Evolutionary conservation across 2,113 vertebrate genomes (phyloP).

Genomic region (Protomyctophum bolini): DNA sequence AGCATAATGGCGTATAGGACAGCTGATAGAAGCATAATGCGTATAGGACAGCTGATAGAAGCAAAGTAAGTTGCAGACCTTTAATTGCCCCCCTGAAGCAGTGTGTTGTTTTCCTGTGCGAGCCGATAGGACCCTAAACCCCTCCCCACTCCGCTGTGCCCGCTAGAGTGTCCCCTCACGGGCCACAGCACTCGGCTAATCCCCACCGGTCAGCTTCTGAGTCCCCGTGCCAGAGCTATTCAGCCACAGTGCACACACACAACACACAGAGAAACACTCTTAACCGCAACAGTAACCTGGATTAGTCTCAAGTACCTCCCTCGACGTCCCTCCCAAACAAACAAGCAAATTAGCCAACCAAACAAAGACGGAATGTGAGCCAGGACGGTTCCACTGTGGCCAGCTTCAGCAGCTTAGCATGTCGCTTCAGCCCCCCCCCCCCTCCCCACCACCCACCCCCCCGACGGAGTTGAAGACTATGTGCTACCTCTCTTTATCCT

Average conservation of each 20-base stretch:
- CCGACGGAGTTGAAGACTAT: background rate
- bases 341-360: conserved; percentile 7
- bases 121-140: background rate
- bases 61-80: too few species aligned
- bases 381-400: conserved; percentile 2
- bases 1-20: too few species aligned
- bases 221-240: background rate
- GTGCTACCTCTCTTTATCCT: background rate
- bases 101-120: too few species aligned
- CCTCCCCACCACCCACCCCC: too few species aligned
- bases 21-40: too few species aligned
- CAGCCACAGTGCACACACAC: background rate
- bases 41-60: too few species aligned
- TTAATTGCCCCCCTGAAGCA: conserved; percentile 5
- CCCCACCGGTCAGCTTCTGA: conserved; percentile 28
- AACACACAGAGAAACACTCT: conserved; percentile 3
- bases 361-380: background rate
- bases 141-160: conserved; percentile 26
- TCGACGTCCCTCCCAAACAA: background rate
- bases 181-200: conserved; percentile 32
- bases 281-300: conserved; percentile 6
- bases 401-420: background rate
- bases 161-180: conserved; percentile 28
- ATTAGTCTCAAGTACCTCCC: conserved; percentile 4
- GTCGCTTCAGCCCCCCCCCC: too few species aligned